Evolutionary conservation across 2,888 invertebrate species (phyloP).

Genomic region (Callimorpha dominula): DNA sequence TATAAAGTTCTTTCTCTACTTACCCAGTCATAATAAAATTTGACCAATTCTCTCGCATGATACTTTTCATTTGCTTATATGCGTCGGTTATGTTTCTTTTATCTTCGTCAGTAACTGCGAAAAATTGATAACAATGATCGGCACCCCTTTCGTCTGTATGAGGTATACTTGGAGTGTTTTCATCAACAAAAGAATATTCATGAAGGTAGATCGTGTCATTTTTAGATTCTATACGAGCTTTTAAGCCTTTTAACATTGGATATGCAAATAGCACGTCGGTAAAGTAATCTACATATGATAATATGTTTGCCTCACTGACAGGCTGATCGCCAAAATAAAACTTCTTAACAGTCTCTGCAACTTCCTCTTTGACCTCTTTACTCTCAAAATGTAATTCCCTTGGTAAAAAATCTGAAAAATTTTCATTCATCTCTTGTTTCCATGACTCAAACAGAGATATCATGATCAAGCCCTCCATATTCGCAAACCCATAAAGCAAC

Average conservation of each 20-base stretch:
- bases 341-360: constrained; percentile 52
- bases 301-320: constrained; percentile 40
- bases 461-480: constrained; percentile 60
- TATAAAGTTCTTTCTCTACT: too few relatives aligned
- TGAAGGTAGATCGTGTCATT: constrained; percentile 54
- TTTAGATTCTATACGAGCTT: constrained; percentile 42
- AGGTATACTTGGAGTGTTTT: constrained; percentile 43
- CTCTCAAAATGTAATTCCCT: constrained; percentile 58
- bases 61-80: too few relatives aligned
- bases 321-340: constrained; percentile 62
- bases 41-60: too few relatives aligned
- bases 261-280: constrained; percentile 69
- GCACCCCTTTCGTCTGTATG: constrained; percentile 55
- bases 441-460: constrained; percentile 41
- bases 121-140: constrained; percentile 56
- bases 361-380: constrained; percentile 47
- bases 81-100: constrained; percentile 11
- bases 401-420: constrained; percentile 62
- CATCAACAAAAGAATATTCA: constrained; percentile 60
- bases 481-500: constrained; percentile 55
- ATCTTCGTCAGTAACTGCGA: constrained; percentile 37
- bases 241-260: constrained; percentile 55
- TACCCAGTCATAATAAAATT: too few relatives aligned
- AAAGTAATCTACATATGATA: constrained; percentile 50
- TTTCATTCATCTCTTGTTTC: constrained; percentile 55